Evolutionary conservation across 2,113 vertebrate species (phyloP), one percentile per base, ranked within the genome.

Genomic region (Theristicus caerulescens): DNA sequence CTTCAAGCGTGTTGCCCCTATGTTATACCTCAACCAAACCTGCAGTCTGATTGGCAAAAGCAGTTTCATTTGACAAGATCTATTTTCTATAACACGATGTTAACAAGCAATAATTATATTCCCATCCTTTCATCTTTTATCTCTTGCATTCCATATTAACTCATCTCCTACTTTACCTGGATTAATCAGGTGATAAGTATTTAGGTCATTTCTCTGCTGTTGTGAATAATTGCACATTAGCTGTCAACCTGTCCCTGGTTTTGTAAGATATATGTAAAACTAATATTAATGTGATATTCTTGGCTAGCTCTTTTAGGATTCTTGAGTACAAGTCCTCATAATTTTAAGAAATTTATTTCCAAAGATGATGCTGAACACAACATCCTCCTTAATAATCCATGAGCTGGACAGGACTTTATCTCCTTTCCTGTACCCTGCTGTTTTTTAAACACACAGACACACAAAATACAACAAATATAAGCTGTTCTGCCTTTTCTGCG

Each of bases 121-220:
- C 57, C 76, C n/a, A 42, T 64, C 81, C 89, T 96, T 96, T 96
- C 86, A 94, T 96, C 88, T 94, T 88, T 92, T 94, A 95, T 95
- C 89, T 88, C 69, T 38, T 78, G 51, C 72, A 55, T 84, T 89
- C 51, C 51, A 10, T 59, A 64, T 71, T 74, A 95, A 58, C 29
- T 90, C n/a, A 73, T 66, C 71, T 92, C 27, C 54, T 49, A 38
- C 61, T 93, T 92, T 49, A 62, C 46, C 36, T 62, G 25, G 32
- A 86, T 80, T 92, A 85, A 86, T 62, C 36, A 27, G 34, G 9
- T 54, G 54, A 22, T 71, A 84, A 89, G 2, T 67, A 94, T 87
- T 91, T 87, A 91, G 81, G 86, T 91, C 10, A 20, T 79, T 96
- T 85, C 38, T 34, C 5, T 64, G 57, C 12, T 67, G 29, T 52